Evolutionary conservation across 37 sponge, comb jelly and placozoan genomes (phyloP).

Genomic region (Corticium candelabrum): DNA sequence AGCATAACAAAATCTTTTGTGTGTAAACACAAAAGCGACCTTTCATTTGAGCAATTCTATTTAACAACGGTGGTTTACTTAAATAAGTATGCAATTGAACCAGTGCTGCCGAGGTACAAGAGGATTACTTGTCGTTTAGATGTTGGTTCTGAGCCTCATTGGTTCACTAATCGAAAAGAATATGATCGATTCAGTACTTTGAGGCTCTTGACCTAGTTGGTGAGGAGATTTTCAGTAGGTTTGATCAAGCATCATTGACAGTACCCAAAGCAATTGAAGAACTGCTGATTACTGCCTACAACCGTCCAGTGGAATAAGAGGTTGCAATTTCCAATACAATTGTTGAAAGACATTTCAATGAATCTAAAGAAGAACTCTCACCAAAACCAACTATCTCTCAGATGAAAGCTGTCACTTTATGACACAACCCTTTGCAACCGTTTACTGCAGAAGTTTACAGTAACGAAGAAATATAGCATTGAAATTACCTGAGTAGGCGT

Average conservation of each 20-base stretch:
- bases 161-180: constrained; percentile 16
- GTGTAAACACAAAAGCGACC: constrained; percentile 29
- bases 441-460: too few species aligned
- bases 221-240: constrained; percentile 22
- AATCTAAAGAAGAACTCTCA: too few species aligned
- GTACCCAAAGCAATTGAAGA: constrained; percentile 20
- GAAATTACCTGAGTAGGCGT: too few species aligned
- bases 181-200: constrained; percentile 43
- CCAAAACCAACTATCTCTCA: too few species aligned
- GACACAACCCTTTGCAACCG: too few species aligned
- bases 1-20: too few species aligned
- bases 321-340: too few species aligned
- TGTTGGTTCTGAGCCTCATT: constrained; percentile 24
- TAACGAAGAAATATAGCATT: too few species aligned
- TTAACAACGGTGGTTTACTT: not conserved
- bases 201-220: constrained; percentile 24
- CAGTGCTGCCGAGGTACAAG: constrained; percentile 35
- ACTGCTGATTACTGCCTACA: constrained; percentile 25
- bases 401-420: too few species aligned
- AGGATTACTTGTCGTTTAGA: constrained; percentile 25
- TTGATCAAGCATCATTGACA: constrained; percentile 23
- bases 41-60: constrained; percentile 20
- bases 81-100: constrained; percentile 19
- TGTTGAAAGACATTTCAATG: too few species aligned
- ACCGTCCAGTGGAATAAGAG: too few species aligned